Base-by-base conservation (phyloP, 2,797 vertebrate genomes). In the Eospalax fontanierii region DNA sequence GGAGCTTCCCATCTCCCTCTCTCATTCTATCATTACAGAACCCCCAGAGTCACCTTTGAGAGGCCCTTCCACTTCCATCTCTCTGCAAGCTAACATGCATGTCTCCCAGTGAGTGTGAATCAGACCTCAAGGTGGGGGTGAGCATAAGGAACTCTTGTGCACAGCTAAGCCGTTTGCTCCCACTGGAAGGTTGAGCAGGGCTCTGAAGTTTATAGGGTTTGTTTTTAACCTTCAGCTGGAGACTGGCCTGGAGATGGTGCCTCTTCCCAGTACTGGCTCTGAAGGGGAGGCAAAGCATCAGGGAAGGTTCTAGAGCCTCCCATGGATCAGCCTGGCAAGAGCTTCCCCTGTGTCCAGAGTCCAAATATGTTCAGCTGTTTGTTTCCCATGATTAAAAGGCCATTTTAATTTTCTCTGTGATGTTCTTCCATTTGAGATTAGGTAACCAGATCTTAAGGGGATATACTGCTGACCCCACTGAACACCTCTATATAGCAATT, bases 81-180 rank as follows among this genome's bases (percentile, higher is more conserved):
- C 28, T n/a, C 2, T 59, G 21, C 46, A 24, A n/a, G 18, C 15
- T 68, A 38, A 61, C 16, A 2, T 9, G 43, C 24, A 6, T n/a
- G 2, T 66, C 57, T 80, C 63, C 6, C 7, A 11, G 66, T 11
- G 18, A 50, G 6, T 35, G 11, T 5, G 54, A 61, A 8, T 4
- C 1, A 1, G 76, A 40, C 5, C 0, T 4, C 59, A 71, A 9
- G 6, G 0, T 10, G 59, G 19, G 14, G 33, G 4, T 19, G 22
- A 61, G 4, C 1, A 0, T 21, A 28, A 73, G 30, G 33, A 54
- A 8, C 54, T 33, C 35, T 6, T 40, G 40, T 63, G 61, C 26
- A n/a, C 1, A 43, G 30, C 10, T 22, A 21, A 43, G 12, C 2
- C 9, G 1, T 0, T 3, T 10, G 6, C 16, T 15, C 2, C 68